Evolutionary conservation across 2,113 vertebrate genomes (phyloP).

Genomic region (Narcine bancroftii): DNA sequence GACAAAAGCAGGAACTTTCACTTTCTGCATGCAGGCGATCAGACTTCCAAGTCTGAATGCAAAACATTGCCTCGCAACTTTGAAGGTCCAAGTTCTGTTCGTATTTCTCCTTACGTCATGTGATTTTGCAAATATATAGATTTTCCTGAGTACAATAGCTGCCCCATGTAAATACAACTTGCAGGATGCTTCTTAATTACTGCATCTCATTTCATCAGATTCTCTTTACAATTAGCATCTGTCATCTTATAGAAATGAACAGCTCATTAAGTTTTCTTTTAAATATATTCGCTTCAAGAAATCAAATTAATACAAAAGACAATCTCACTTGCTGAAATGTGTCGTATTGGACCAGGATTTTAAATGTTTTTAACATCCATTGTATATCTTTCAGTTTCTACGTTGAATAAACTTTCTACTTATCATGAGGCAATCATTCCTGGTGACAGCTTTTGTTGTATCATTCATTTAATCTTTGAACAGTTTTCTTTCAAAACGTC

Average conservation of each 20-base stretch:
- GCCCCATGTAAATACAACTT: not conserved
- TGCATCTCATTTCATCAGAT: conserved; percentile 27
- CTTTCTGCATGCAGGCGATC: not conserved
- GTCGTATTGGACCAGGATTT: not conserved
- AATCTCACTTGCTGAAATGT: not conserved
- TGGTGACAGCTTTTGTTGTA: not conserved
- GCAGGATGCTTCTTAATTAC: conserved; percentile 30
- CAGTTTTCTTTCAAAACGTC: not conserved
- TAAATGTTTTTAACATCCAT: not conserved
- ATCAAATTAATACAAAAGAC: not conserved
- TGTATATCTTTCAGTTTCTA: not conserved
- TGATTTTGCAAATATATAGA: not conserved
- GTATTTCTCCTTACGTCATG: no score
- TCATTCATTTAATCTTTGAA: not conserved
- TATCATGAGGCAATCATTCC: conserved; percentile 5
- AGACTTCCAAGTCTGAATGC: not conserved
- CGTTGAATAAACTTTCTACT: conserved; percentile 12
- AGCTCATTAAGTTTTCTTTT: conserved; percentile 10
- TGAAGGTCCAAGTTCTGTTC: not conserved
- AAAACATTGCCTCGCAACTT: not conserved
- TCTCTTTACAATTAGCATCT: conserved; percentile 22
- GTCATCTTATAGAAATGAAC: not conserved
- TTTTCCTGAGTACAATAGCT: conserved; percentile 1
- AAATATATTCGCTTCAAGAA: not conserved
- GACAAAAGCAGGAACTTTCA: not conserved